These are phyloP conservation scores for Eulemur coronatus DNA, from an alignment of 2,797 vertebrate genomes.

Conservation along the genomic window DNA sequence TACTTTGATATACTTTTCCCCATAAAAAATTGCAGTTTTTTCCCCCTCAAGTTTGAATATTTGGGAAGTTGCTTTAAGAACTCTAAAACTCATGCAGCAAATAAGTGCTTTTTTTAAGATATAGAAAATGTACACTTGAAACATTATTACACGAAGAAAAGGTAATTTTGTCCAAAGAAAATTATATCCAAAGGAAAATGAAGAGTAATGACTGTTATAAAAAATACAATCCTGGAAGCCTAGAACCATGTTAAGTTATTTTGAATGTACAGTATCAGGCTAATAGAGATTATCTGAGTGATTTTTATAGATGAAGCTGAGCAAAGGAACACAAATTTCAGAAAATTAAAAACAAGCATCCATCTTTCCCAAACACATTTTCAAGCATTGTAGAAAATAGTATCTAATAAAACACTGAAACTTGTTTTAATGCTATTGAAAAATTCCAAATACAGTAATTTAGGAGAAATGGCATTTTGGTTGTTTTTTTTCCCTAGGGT, in stretches of 20 bases:
- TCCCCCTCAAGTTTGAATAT: background rate
- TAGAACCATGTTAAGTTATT: background rate
- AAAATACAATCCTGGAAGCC: background rate
- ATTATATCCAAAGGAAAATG: background rate
- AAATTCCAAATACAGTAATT: background rate
- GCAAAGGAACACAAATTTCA: background rate
- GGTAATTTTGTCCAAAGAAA: background rate
- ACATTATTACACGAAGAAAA: constrained; percentile 3
- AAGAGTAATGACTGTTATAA: background rate
- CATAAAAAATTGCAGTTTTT: background rate
- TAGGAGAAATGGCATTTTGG: background rate
- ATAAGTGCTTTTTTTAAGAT: background rate
- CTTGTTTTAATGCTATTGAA: background rate
- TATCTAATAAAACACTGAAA: background rate
- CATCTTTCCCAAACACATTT: background rate
- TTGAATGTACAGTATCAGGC: background rate
- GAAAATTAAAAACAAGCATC: background rate
- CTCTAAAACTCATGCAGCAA: background rate
- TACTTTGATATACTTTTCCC: background rate
- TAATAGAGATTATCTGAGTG: background rate
- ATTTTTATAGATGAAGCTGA: background rate
- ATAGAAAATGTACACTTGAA: background rate
- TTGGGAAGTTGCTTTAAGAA: background rate
- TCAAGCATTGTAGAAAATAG: background rate
- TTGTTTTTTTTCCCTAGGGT: background rate